phyloP scores from a whole-genome alignment of 2,888 invertebrate species.

The Metellina segmentata region DNA sequence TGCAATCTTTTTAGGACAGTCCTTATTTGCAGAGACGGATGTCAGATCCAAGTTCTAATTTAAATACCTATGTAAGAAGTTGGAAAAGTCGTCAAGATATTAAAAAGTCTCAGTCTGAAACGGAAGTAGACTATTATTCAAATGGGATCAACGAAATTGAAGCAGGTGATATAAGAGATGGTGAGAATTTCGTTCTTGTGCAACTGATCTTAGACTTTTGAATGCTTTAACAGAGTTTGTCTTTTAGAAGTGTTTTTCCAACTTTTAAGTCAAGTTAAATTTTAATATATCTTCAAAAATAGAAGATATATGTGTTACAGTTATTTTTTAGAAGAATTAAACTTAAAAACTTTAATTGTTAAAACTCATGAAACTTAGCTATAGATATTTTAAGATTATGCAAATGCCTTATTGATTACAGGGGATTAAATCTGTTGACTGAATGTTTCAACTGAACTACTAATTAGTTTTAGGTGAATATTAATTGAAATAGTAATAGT shows the following conservation, averaged over 20 bases:
- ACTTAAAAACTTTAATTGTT: too few relatives aligned
- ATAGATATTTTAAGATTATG: too few relatives aligned
- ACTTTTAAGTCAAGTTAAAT: background rate
- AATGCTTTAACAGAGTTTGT: background rate
- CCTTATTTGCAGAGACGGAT: conserved; percentile 86
- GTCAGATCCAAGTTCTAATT: conserved; percentile 95
- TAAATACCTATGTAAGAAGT: conserved; percentile 89
- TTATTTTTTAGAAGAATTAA: too few relatives aligned
- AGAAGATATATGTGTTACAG: too few relatives aligned
- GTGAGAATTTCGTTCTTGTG: conserved; percentile 83
- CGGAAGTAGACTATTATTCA: conserved; percentile 92
- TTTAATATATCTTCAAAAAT: too few relatives aligned
- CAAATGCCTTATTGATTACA: too few relatives aligned
- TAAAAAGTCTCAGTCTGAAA: conserved; percentile 91
- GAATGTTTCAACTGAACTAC: too few relatives aligned
- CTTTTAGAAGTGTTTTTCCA: background rate
- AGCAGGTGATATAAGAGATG: conserved; percentile 94
- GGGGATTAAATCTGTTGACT: too few relatives aligned
- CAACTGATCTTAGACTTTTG: background rate
- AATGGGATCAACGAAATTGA: conserved; percentile 94
- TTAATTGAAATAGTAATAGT: too few relatives aligned
- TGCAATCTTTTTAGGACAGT: conserved; percentile 69
- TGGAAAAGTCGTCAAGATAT: conserved; percentile 79
- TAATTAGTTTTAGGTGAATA: too few relatives aligned
- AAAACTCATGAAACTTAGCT: too few relatives aligned